Percentiles rank a stretch among this genome's conserved stretches.
Conservation (phyloP, 1,140 invertebrate genomes). For the Apis cerana region DNA sequence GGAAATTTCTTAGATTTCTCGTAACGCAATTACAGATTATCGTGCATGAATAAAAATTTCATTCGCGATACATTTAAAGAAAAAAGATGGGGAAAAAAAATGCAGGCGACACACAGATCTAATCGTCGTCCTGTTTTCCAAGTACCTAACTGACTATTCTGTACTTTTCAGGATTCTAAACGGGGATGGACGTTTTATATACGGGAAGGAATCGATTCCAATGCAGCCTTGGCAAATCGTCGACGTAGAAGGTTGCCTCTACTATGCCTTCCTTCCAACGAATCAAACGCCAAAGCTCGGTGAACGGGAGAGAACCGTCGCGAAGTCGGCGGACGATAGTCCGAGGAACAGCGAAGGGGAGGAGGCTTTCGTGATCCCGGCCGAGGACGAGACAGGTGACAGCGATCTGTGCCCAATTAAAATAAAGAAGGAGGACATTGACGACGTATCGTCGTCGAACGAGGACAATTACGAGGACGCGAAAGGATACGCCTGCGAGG, state of each 20-base stretch:
- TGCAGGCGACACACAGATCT: neutral
- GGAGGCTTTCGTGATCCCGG: neutral
- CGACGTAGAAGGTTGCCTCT: slow-evolving; percentile 70
- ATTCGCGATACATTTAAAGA: neutral
- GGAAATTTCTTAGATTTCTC: neutral
- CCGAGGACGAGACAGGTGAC: slow-evolving; percentile 14
- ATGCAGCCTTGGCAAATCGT: slow-evolving; percentile 75
- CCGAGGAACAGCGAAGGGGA: neutral
- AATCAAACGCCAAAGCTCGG: slow-evolving; percentile 23
- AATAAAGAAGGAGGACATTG: slow-evolving; percentile 50
- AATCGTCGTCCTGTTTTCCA: neutral
- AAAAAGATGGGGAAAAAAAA: neutral
- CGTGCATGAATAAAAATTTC: neutral
- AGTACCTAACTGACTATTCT: slow-evolving; percentile 53
- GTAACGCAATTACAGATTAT: neutral
- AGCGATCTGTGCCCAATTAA: slow-evolving; percentile 49
- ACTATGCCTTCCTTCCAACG: slow-evolving; percentile 72
- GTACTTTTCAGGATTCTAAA: slow-evolving; percentile 62
- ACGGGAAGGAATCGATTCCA: slow-evolving; percentile 68
- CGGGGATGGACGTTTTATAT: slow-evolving; percentile 68
- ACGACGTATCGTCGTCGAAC: neutral
- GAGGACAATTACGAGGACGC: slow-evolving; percentile 25
- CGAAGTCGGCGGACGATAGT: neutral
- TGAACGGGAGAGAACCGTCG: neutral
- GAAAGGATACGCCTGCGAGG: slow-evolving; percentile 72